Conservation (phyloP, 2,113 vertebrate species). For the Cairina moschata region DNA sequence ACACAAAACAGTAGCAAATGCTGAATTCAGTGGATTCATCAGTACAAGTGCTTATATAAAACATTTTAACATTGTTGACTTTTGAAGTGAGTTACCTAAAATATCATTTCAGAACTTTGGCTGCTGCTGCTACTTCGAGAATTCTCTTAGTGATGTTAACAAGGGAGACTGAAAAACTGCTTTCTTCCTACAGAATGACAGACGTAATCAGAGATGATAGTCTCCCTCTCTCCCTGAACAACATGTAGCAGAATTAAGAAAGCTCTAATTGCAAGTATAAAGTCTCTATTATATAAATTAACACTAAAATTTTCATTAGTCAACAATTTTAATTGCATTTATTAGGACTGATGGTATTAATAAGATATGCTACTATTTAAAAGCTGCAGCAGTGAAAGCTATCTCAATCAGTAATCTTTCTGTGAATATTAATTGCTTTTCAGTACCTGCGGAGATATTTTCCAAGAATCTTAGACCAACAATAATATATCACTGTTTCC, state of each 20-base stretch:
- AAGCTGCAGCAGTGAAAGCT: neutral
- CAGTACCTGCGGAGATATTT: neutral
- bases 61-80: neutral
- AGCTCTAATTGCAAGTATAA: constrained; percentile 34
- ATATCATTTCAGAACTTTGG: neutral
- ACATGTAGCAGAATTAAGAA: neutral
- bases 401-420: neutral
- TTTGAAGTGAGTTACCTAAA: neutral
- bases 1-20: neutral
- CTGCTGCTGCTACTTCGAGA: neutral
- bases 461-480: neutral
- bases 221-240: neutral
- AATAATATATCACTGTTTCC: neutral
- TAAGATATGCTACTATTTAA: constrained; percentile 25
- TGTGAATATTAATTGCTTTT: constrained; percentile 27
- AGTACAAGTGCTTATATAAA: neutral
- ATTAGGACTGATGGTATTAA: constrained; percentile 27
- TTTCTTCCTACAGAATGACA: constrained; percentile 33
- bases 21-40: neutral
- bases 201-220: constrained; percentile 35
- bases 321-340: constrained; percentile 15
- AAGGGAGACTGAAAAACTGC: neutral
- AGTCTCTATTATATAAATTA: constrained; percentile 23
- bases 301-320: constrained; percentile 39
- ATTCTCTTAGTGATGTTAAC: constrained; percentile 10